Base-by-base conservation (phyloP, 2,797 vertebrate species). In the Xerus rutilus region DNA sequence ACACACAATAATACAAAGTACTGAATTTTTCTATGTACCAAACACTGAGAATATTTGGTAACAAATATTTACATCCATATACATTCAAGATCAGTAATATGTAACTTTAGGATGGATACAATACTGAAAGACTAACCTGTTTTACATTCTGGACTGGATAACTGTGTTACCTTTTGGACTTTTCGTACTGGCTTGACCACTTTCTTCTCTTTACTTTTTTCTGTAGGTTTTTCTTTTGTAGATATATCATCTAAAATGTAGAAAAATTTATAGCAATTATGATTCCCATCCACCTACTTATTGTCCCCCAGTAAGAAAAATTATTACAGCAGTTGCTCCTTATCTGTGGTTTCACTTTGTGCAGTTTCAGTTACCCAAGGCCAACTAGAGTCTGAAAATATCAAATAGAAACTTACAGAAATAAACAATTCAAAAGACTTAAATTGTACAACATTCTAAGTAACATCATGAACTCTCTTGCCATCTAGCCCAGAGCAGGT, bases 151-250 rank as follows among this genome's bases (percentile, higher is more conserved):
- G 98, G 98, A 96, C 98, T 99, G 96, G 99, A 98, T 49, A 98
- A 96, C 13, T 98, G 98, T 32, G 98, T 79, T 91, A 99, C 97
- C 98, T 99, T 99, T 94, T 99, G 99, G 92, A 99, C 98, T 98
- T 99, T 99, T 97, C 99, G 98, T 67, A 99, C 98, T 83, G 99
- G 98, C 74, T 97, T 98, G 39, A 95, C 94, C 49, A 96, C 39
- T 98, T 98, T 99, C 94, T 97, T 99, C 91, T 98, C 98, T 95
- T 95, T 99, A 86, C 73, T 97, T 97, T 97, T 98, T 94, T 98
- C 99, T 93, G n/a, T 23, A 67, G 97, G 94, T 95, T 97, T 98
- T 89, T 97, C 97, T 97, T 98, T 98, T 93, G 93, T 35, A 82
- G 92, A 64, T 94, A 86, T 93, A 95, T 97, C 97, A 94, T 97